phyloP scores from a whole-genome alignment of 2,113 vertebrate genomes.

The Leiothrix lutea region DNA sequence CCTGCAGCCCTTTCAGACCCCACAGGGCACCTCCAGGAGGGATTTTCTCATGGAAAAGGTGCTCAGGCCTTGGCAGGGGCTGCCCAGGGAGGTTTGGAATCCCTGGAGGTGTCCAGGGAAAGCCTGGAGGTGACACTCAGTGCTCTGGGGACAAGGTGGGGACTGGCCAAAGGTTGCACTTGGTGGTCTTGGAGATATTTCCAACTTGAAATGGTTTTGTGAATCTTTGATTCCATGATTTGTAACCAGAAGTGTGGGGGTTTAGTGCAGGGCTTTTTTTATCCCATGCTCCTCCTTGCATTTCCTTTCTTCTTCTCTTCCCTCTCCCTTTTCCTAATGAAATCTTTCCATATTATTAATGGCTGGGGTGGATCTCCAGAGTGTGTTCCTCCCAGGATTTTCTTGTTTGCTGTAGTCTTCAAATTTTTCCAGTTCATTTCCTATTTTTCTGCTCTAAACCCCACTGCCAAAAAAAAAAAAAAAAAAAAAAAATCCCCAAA shows the following conservation, averaged over 20 bases:
- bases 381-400: conserved; percentile 45
- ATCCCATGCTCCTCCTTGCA: neutral
- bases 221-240: neutral
- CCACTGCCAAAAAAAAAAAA: neutral
- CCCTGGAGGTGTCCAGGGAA: neutral
- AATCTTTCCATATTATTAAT: conserved; percentile 53
- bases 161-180: accelerated
- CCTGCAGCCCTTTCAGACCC: neutral
- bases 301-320: neutral
- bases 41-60: accelerated
- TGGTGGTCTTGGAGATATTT: accelerated
- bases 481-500: neutral
- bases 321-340: neutral
- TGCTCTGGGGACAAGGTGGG: neutral
- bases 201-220: neutral
- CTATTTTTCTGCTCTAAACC: conserved; percentile 10
- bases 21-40: accelerated
- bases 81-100: neutral
- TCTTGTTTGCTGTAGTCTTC: neutral
- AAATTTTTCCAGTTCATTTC: conserved; percentile 3
- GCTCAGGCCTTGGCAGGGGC: accelerated
- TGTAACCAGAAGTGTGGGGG: neutral
- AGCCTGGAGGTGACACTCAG: neutral
- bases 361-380: neutral
- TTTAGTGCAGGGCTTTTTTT: neutral